Base-by-base conservation (phyloP, 2,797 vertebrate genomes). In the Pterois miles region DNA sequence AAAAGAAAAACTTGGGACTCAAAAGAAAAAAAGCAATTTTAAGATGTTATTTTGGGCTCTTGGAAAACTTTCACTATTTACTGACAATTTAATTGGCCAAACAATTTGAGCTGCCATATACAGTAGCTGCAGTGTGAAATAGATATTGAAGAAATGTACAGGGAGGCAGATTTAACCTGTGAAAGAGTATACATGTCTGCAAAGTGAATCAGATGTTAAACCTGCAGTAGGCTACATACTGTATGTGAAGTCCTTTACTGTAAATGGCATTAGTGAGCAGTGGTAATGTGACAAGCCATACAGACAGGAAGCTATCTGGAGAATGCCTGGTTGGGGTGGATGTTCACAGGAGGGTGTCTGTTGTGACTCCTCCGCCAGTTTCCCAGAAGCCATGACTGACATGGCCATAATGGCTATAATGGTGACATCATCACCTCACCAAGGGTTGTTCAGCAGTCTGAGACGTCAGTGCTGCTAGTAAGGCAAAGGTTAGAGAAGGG, bases 251-350 rank as follows among this genome's bases (percentile, higher is more conserved):
- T 66, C 57, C 18, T 75, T 81, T 86, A 23, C 84, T 78, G 85
- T 86, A 83, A 85, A 75, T 73, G 20, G 82, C 66, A 82, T 86
- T 40, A 77, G 81, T 83, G 82, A 79, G 63, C 63, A 60, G 68
- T 56, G 77, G 82, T 93, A 90, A 88, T 88, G 87, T 81, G 88
- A 92, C 85, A 75, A 88, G 82, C 88, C 88, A 54, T 79, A 88
- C 14, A 23, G 83, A 88, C 81, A 80, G 91, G 89, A 92, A 93
- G 86, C 82, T 88, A 92, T 96, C 86, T 79, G 60, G 78, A 89
- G 88, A 94, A 92, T 89, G 85, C 74, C 73, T 76, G 83, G 58
- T 77, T n/a, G 75, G 70, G 29, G 48, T 20, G 76, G 85, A 87
- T 74, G 74, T 77, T 86, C 82, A 74, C 74, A 68, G 84, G 68